Conservation (phyloP, 2,113 vertebrate species). For the Nothoprocta pentlandii region DNA sequence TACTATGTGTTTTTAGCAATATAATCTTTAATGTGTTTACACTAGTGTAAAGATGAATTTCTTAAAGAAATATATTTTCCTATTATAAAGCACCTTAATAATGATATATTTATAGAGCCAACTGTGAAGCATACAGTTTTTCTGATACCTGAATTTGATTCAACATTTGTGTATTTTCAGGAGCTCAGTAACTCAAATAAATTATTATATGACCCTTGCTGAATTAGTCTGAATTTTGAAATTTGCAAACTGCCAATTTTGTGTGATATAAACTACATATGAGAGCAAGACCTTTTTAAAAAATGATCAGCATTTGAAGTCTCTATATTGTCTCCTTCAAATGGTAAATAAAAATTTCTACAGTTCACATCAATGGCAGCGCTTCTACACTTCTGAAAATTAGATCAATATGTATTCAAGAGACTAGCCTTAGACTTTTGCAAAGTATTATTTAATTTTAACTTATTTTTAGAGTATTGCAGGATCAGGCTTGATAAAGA, state of each 20-base stretch:
- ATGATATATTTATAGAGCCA: background rate
- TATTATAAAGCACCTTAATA: background rate
- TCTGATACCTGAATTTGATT: background rate
- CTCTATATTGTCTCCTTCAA: background rate
- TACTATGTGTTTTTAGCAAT: background rate
- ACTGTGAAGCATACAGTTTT: background rate
- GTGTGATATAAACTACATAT: background rate
- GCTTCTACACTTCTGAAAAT: slow-evolving; percentile 8
- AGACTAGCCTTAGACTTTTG: background rate
- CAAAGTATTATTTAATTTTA: slow-evolving; percentile 33
- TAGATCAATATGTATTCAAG: slow-evolving; percentile 21
- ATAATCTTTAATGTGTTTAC: background rate
- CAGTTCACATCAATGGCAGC: background rate
- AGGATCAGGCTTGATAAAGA: background rate
- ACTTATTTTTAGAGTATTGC: background rate
- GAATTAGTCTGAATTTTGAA: background rate
- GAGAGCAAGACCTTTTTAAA: background rate
- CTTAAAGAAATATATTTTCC: background rate
- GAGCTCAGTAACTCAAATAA: background rate
- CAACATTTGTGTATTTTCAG: background rate
- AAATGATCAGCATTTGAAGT: background rate
- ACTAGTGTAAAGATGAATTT: background rate
- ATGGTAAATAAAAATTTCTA: background rate
- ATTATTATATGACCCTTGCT: background rate
- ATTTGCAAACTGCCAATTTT: background rate